These are phyloP conservation scores for Eriosoma lanigerum DNA, from an alignment of 1,140 invertebrate species.

Conservation along the genomic window DNA sequence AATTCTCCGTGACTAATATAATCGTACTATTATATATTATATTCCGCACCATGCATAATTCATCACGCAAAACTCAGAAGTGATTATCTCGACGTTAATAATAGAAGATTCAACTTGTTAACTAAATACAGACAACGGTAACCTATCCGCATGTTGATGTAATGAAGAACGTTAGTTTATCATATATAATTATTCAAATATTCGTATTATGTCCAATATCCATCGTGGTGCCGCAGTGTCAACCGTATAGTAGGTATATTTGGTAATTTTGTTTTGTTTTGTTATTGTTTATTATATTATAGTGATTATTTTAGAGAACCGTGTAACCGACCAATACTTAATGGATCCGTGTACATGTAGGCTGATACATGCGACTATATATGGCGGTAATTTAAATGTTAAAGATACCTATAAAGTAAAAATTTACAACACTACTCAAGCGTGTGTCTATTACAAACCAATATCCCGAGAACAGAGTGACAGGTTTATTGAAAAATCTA, in stretches of 20 bases:
- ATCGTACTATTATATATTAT: neutral
- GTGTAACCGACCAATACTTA: neutral
- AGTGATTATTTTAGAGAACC: too few species aligned
- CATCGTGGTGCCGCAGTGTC: neutral
- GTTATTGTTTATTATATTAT: too few species aligned
- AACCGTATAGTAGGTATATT: neutral
- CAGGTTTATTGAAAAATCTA: constrained; percentile 14
- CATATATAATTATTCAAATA: constrained; percentile 12
- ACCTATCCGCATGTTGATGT: neutral
- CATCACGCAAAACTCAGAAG: constrained; percentile 21
- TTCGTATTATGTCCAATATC: neutral
- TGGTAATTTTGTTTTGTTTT: too few species aligned
- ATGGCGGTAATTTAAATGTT: neutral
- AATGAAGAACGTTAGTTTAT: neutral
- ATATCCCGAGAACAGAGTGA: neutral
- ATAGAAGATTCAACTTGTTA: neutral
- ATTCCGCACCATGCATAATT: neutral
- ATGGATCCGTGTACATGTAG: neutral
- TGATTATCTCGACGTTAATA: neutral
- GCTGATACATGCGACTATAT: neutral
- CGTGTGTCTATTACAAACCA: neutral
- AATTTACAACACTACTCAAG: neutral
- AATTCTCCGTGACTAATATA: neutral
- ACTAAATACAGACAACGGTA: neutral
- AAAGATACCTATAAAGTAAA: constrained; percentile 3